Base-by-base conservation (phyloP, 2,113 vertebrate species). In the Oplegnathus fasciatus region DNA sequence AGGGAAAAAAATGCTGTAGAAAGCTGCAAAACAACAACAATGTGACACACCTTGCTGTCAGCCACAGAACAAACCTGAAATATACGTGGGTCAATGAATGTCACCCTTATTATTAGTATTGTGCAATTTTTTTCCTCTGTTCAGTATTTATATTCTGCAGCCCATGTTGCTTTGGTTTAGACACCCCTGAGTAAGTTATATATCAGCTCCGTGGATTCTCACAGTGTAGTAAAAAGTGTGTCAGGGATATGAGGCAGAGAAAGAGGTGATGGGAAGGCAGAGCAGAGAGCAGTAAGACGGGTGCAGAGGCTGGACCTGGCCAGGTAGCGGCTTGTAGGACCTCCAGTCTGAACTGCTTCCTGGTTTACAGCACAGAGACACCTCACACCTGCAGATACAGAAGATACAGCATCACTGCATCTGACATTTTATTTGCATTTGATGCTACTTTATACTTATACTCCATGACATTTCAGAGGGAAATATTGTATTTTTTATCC, bases 181-280 rank as follows among this genome's bases (percentile, higher is more conserved):
- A 42, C 24, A 7, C 9, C 37, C 30, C 15, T 34, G 52, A 34
- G 52, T 50, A 5, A 22, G 5, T 61, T 61, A 28, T 3, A 14
- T 34, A 7, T 40, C 5, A 9, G 10, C 22, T 26, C 17, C 1
- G 2, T 15, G 54, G 67, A 17, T 42, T 72, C 6, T n/a, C 34
- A 20, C 20, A 26, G 28, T 8, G 69, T 17, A 0, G 71, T 11
- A 18, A 1, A 5, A 1, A 14, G 17, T 5, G 1, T 9, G 44
- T 95, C 88, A 95, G n/a, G 81, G 87, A 20, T 83, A 88, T 0
- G 97, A 94, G 77, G 97, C 96, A 0, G 97, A 97, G 95, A 99
- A 99, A 13, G 97, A 98, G 90, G 96, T 95, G 83, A 99, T 95
- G 83, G 98, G 98, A 54, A 99, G 95, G 88, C 98, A 99, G 82